phyloP scores from a whole-genome alignment of 2,797 vertebrate genomes.

The Hemibagrus guttatus region DNA sequence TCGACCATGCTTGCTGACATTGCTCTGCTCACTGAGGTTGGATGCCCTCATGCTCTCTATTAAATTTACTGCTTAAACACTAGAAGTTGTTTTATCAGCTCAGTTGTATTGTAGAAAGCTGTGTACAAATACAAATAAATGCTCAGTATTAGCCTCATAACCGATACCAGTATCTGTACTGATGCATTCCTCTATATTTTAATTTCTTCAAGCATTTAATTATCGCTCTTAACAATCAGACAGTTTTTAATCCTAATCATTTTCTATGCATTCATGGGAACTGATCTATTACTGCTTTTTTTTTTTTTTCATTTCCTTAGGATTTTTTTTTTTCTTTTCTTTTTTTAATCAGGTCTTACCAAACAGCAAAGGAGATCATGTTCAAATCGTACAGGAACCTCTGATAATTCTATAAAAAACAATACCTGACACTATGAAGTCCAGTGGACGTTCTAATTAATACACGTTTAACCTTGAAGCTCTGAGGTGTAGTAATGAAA shows the following conservation, averaged over 20 bases:
- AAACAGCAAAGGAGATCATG: not conserved
- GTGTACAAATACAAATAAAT: not conserved
- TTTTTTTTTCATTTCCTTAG: not conserved
- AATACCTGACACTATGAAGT: conserved; percentile 6
- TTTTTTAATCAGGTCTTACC: not conserved
- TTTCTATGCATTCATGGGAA: not conserved
- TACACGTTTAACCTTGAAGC: not conserved
- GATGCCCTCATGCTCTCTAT: not conserved
- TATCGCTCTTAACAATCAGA: not conserved
- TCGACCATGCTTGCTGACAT: not conserved
- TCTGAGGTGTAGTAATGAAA: not conserved
- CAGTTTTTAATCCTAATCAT: not conserved
- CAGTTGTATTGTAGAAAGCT: not conserved
- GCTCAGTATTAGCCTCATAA: not conserved
- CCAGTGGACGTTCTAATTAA: not conserved
- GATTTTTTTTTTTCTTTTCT: not conserved
- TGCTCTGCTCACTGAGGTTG: not conserved
- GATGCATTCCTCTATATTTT: not conserved
- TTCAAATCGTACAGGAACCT: not conserved
- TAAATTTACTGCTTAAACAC: not conserved
- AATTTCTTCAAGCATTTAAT: not conserved
- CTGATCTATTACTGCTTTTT: not conserved
- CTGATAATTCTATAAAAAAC: not conserved
- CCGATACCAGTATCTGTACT: not conserved
- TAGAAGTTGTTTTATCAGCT: not conserved